phyloP scores from a whole-genome alignment of 2,888 invertebrate species.

The Podotricha telesiphe region DNA sequence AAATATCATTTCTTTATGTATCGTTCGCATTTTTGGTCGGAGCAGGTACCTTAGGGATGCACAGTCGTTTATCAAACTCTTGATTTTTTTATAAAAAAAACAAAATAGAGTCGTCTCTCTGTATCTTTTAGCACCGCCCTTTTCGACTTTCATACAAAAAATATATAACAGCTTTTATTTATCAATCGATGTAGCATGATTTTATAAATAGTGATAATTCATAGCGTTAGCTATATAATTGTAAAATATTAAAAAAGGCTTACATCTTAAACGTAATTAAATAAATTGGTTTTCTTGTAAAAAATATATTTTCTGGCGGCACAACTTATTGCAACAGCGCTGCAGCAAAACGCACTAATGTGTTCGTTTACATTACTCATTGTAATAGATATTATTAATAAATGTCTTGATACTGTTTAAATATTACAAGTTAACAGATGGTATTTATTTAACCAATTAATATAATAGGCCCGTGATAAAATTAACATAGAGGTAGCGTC shows the following conservation, averaged over 20 bases:
- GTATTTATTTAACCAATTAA: conserved; percentile 18
- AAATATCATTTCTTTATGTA: conserved; percentile 57
- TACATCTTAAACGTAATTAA: not conserved
- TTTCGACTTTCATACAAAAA: conserved; percentile 28
- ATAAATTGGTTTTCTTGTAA: not conserved
- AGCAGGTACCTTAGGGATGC: conserved; percentile 69
- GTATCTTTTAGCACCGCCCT: conserved; percentile 63
- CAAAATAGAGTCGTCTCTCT: conserved; percentile 68
- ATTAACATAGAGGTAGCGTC: conserved; percentile 21
- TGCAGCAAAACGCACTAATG: conserved; percentile 30
- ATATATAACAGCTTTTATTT: conserved; percentile 31
- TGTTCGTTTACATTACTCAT: conserved; percentile 27
- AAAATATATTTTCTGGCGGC: not conserved
- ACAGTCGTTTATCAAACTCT: conserved; percentile 74
- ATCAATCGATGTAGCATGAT: not conserved
- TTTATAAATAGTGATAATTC: not conserved
- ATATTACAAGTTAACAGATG: conserved; percentile 15
- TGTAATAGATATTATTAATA: conserved; percentile 32
- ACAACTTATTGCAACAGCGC: conserved; percentile 18
- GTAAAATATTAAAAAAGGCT: not conserved
- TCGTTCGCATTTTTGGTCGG: conserved; percentile 66
- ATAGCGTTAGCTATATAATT: not conserved
- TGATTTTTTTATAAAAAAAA: conserved; percentile 63
- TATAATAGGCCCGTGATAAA: conserved; percentile 15
- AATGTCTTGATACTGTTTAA: conserved; percentile 22